Percentiles rank a stretch among this genome's conserved stretches.
Evolutionary conservation across 2,888 invertebrate species (phyloP).

Genomic region (Antitype chi): DNA sequence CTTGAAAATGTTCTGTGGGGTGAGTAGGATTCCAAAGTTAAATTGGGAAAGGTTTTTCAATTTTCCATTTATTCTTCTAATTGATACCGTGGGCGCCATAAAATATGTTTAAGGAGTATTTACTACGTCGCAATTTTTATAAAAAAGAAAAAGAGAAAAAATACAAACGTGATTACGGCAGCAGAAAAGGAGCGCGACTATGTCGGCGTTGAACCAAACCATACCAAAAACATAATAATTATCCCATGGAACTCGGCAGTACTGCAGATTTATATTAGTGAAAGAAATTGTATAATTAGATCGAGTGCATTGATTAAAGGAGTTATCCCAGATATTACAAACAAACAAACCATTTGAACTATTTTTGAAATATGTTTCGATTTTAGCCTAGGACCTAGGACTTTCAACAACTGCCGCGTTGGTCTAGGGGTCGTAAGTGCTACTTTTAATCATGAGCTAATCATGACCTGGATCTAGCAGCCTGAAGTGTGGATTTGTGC

Average conservation of each 20-base stretch:
- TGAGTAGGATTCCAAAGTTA: conserved; percentile 7
- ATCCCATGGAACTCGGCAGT: too few relatives aligned
- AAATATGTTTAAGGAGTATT: background rate
- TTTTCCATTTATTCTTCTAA: conserved; percentile 27
- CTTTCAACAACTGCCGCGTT: too few relatives aligned
- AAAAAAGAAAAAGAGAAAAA: background rate
- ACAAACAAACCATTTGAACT: background rate
- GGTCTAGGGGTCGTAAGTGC: too few relatives aligned
- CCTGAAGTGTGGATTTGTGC: too few relatives aligned
- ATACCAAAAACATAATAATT: background rate
- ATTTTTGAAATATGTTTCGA: background rate
- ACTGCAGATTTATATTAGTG: background rate
- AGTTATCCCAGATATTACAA: background rate
- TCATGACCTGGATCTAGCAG: too few relatives aligned
- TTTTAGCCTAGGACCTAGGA: too few relatives aligned
- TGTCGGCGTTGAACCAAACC: background rate
- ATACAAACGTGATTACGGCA: background rate
- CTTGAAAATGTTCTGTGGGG: conserved; percentile 7
- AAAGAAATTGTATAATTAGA: background rate
- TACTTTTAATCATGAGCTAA: too few relatives aligned
- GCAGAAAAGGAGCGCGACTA: too few relatives aligned
- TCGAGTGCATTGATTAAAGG: too few relatives aligned
- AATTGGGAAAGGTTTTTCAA: conserved; percentile 20
- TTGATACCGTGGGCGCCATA: conserved; percentile 1
- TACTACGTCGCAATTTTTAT: background rate